These are phyloP conservation scores for Calyptomena viridis DNA, from an alignment of 2,113 vertebrate genomes.

Conservation along the genomic window DNA sequence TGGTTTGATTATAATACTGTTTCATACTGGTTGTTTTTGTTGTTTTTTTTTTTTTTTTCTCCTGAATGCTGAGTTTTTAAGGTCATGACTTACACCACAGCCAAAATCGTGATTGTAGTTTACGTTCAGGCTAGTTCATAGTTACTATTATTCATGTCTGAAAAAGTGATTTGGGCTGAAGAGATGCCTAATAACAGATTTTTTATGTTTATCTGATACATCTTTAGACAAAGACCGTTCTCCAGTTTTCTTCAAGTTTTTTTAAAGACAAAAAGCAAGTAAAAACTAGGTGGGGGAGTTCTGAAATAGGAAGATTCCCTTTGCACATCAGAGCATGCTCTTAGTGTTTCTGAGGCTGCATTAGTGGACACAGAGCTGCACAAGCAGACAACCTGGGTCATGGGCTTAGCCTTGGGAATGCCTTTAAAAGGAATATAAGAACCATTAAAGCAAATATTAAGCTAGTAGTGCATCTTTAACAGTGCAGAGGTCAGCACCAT, in stretches of 20 bases:
- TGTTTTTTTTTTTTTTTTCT: background rate
- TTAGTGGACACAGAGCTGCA: background rate
- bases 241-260: background rate
- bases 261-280: background rate
- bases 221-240: background rate
- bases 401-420: background rate
- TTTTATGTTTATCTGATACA: background rate
- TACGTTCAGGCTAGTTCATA: background rate
- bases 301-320: background rate
- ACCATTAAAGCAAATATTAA: background rate
- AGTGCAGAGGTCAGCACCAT: background rate
- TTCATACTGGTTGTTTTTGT: background rate
- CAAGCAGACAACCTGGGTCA: accelerated
- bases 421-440: background rate
- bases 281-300: background rate
- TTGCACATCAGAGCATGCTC: background rate
- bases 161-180: background rate
- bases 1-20: accelerated
- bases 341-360: background rate
- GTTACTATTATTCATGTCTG: background rate
- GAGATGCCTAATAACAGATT: background rate
- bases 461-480: background rate
- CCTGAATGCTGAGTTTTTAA: background rate
- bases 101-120: background rate
- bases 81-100: background rate